Evolutionary conservation across 2,888 invertebrate genomes (phyloP).

Genomic region (Ommatoiulus sabulosus): DNA sequence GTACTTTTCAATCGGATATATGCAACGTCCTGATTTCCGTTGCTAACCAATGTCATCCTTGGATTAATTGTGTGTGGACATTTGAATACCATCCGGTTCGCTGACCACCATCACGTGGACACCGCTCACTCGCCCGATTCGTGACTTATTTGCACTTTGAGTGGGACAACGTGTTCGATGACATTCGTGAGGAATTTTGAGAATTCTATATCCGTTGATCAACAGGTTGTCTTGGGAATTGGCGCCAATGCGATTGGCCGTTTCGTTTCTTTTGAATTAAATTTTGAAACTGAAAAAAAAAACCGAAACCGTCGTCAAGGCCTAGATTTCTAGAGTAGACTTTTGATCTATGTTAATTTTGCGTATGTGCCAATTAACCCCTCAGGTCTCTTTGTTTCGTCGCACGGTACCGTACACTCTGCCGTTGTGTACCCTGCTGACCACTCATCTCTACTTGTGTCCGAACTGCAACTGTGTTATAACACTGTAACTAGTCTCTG

Average conservation of each 20-base stretch:
- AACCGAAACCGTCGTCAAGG: background rate
- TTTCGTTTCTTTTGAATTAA: background rate
- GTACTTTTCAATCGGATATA: background rate
- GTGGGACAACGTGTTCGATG: background rate
- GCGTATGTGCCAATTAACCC: background rate
- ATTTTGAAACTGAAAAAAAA: background rate
- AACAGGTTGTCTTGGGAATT: no score
- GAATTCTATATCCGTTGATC: background rate
- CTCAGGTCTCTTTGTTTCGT: background rate
- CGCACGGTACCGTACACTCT: background rate
- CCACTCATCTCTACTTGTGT: background rate
- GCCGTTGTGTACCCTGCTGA: background rate
- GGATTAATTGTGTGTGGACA: background rate
- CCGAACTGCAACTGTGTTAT: constrained; percentile 27
- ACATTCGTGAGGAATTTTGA: background rate
- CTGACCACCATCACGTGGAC: background rate
- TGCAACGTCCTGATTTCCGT: background rate
- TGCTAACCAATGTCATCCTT: background rate
- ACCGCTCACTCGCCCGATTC: background rate
- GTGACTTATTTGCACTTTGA: background rate
- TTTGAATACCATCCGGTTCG: background rate
- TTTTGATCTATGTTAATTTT: constrained; percentile 37
- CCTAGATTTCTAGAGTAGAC: background rate
- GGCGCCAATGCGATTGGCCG: background rate
- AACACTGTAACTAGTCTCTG: constrained; percentile 36